Percentiles rank a stretch among this genome's conserved stretches.
Evolutionary conservation across 2,797 vertebrate species (phyloP).

Genomic region (Myotis pilosus): DNA sequence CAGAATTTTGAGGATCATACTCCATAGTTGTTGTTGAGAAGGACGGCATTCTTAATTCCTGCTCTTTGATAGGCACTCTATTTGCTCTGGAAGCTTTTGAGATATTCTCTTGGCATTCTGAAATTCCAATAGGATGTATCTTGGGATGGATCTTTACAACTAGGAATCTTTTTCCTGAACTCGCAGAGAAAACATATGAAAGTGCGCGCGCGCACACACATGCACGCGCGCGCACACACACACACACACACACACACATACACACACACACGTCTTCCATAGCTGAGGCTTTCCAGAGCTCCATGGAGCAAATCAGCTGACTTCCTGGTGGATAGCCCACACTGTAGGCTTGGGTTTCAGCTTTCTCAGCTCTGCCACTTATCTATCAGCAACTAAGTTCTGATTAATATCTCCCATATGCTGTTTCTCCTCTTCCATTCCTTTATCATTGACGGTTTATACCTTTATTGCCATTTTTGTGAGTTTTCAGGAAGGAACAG

Average conservation of each 20-base stretch:
- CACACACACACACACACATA: too few species aligned
- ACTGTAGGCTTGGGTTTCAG: not conserved
- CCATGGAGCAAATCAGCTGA: not conserved
- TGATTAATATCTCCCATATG: not conserved
- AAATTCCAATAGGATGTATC: not conserved
- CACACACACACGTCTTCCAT: not conserved
- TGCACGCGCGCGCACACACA: fast-evolving
- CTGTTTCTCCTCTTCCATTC: not conserved
- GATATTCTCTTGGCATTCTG: not conserved
- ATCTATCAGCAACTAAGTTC: constrained; percentile 6
- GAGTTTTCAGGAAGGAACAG: constrained; percentile 1
- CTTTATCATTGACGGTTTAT: not conserved
- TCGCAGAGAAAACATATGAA: too few species aligned
- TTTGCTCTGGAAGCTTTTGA: not conserved
- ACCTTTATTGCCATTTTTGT: not conserved
- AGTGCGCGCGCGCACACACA: fast-evolving
- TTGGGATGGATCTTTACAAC: not conserved
- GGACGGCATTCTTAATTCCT: not conserved
- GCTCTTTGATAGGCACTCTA: not conserved
- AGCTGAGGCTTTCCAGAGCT: not conserved
- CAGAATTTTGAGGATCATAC: not conserved
- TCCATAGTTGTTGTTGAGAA: not conserved
- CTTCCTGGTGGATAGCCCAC: not conserved
- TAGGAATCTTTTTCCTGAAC: not conserved
- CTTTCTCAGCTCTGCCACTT: constrained; percentile 27